These are phyloP conservation scores for Stenichneumon culpator DNA, from an alignment of 2,888 invertebrate genomes.

Conservation along the genomic window DNA sequence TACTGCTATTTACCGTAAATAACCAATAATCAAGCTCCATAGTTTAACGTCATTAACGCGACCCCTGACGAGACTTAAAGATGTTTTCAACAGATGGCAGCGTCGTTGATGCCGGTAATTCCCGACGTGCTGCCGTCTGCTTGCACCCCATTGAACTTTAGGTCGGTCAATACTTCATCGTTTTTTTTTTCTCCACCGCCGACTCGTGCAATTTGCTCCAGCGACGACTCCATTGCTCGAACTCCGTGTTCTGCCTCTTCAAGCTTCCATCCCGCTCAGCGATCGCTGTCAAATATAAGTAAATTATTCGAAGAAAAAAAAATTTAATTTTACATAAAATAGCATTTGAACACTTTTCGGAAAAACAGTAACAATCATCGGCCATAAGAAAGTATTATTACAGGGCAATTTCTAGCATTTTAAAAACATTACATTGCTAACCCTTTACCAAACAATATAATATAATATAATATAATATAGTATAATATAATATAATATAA, in stretches of 20 bases:
- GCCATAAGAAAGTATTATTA: no score
- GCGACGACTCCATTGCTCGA: constrained; percentile 13
- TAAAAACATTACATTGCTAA: no score
- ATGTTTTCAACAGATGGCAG: constrained; percentile 80
- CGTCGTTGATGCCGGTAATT: constrained; percentile 81
- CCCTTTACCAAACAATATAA: no score
- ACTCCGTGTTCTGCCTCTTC: background rate
- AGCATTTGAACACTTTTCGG: no score
- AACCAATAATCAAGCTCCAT: constrained; percentile 23
- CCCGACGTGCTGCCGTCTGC: constrained; percentile 82
- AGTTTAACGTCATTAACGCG: constrained; percentile 20
- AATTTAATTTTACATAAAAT: no score
- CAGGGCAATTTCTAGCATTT: no score
- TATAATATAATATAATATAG: no score
- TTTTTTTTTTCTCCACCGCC: constrained; percentile 39
- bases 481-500: no score
- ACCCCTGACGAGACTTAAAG: constrained; percentile 57
- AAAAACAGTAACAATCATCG: no score
- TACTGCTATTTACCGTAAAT: background rate
- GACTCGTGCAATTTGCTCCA: constrained; percentile 1
- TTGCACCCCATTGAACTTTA: constrained; percentile 74
- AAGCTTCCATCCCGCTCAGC: background rate
- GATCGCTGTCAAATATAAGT: background rate
- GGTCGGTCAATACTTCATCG: constrained; percentile 74
- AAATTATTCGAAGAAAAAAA: background rate